Evolutionary conservation across 2,888 invertebrate species (phyloP).

Genomic region (Romanomermis culicivorax): DNA sequence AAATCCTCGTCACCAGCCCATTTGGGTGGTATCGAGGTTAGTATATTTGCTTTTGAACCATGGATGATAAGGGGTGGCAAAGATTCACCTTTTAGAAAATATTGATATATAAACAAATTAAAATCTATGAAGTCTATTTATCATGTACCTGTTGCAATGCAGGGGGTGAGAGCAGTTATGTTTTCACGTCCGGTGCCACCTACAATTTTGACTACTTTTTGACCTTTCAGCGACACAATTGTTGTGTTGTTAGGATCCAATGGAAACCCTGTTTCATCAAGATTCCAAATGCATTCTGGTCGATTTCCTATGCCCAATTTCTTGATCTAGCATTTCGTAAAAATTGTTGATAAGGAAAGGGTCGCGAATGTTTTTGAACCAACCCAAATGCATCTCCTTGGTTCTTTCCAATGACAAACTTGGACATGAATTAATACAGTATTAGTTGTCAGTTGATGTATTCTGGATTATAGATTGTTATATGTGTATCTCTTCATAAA

Average conservation of each 20-base stretch:
- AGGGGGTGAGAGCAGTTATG: background rate
- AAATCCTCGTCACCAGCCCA: background rate
- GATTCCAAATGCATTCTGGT: background rate
- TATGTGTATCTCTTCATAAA: too few relatives aligned
- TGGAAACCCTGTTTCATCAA: background rate
- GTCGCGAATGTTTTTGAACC: background rate
- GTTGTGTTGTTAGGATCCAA: background rate
- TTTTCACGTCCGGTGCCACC: background rate
- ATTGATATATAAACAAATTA: too few relatives aligned
- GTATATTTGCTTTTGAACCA: background rate
- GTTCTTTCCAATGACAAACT: too few relatives aligned
- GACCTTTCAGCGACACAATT: background rate
- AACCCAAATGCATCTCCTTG: background rate
- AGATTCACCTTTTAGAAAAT: too few relatives aligned
- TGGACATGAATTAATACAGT: too few relatives aligned
- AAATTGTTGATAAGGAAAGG: background rate
- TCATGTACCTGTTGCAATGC: background rate
- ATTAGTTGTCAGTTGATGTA: too few relatives aligned
- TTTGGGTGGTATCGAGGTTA: background rate
- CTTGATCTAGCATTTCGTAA: background rate
- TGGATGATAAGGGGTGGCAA: background rate
- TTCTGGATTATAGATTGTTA: too few relatives aligned
- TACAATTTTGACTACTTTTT: background rate
- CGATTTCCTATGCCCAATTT: background rate
- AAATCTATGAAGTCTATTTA: too few relatives aligned